A percentile compares a stretch with the other conserved stretches of the same genome.
phyloP scores from a whole-genome alignment of 2,113 vertebrate species.

The Hiodon alosoides region DNA sequence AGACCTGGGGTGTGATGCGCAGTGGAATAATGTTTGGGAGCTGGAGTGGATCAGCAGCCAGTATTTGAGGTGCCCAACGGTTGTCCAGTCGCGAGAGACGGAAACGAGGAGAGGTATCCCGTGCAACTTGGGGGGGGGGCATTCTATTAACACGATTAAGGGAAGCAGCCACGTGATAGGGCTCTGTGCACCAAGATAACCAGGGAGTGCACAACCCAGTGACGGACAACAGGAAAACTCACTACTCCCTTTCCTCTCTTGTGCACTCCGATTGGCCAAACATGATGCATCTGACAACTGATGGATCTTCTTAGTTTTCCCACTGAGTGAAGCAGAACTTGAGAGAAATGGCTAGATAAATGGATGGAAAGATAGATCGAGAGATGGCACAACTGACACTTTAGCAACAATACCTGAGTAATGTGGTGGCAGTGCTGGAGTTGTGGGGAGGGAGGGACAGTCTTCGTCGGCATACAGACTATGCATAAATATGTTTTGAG shows the following conservation, averaged over 20 bases:
- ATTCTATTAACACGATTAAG: too few relatives aligned
- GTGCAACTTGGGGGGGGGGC: too few relatives aligned
- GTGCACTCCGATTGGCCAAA: background rate
- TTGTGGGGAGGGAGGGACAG: background rate
- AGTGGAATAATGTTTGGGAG: background rate
- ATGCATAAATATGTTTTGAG: constrained; percentile 5
- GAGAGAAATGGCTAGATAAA: constrained; percentile 23
- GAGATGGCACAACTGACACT: constrained; percentile 5
- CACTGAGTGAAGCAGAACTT: constrained; percentile 25
- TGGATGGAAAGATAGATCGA: constrained; percentile 20
- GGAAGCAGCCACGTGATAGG: too few relatives aligned
- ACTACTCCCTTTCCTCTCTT: background rate
- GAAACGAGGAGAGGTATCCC: background rate
- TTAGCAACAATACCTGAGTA: constrained; percentile 17
- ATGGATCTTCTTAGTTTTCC: constrained; percentile 25
- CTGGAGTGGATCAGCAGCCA: background rate
- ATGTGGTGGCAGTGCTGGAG: background rate
- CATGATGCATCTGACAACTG: constrained; percentile 14
- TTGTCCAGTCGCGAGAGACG: background rate
- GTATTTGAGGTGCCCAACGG: background rate
- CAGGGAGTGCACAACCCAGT: too few relatives aligned
- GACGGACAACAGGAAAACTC: too few relatives aligned
- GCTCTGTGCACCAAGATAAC: too few relatives aligned
- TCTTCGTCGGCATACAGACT: background rate
- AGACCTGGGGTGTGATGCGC: background rate